A percentile compares a stretch with the other conserved stretches of the same genome.
phyloP scores from a whole-genome alignment of 1,140 invertebrate genomes.

The Aphidius ervi region DNA sequence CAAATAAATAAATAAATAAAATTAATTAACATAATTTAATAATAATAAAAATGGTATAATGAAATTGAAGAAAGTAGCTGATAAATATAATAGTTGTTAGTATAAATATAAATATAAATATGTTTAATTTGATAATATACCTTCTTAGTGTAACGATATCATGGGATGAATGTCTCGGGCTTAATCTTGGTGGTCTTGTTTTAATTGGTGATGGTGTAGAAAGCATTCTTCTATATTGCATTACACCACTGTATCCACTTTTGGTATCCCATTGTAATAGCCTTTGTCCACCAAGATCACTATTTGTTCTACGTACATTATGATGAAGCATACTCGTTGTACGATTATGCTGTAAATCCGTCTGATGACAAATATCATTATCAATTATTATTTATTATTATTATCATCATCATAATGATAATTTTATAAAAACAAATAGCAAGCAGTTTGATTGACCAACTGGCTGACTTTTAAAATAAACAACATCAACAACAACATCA shows the following conservation, averaged over 20 bases:
- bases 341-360: constrained; percentile 56
- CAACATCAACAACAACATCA: too few species aligned
- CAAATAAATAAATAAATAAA: too few species aligned
- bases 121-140: constrained; percentile 25
- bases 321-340: constrained; percentile 43
- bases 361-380: constrained; percentile 40
- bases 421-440: too few species aligned
- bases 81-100: constrained; percentile 10
- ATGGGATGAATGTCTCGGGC: constrained; percentile 51
- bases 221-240: constrained; percentile 54
- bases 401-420: not conserved
- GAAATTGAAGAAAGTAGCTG: constrained; percentile 2
- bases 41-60: not conserved
- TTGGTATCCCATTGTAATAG: constrained; percentile 58
- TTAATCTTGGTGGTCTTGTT: constrained; percentile 53
- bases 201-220: constrained; percentile 63
- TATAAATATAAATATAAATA: not conserved
- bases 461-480: too few species aligned
- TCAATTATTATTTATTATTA: not conserved
- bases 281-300: constrained; percentile 59
- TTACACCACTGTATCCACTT: constrained; percentile 41
- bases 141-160: constrained; percentile 50
- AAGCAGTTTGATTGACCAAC: too few species aligned
- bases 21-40: not conserved
- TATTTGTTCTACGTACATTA: constrained; percentile 58